Evolutionary conservation across 2,797 vertebrate species (phyloP).

Genomic region (Falco cherrug): DNA sequence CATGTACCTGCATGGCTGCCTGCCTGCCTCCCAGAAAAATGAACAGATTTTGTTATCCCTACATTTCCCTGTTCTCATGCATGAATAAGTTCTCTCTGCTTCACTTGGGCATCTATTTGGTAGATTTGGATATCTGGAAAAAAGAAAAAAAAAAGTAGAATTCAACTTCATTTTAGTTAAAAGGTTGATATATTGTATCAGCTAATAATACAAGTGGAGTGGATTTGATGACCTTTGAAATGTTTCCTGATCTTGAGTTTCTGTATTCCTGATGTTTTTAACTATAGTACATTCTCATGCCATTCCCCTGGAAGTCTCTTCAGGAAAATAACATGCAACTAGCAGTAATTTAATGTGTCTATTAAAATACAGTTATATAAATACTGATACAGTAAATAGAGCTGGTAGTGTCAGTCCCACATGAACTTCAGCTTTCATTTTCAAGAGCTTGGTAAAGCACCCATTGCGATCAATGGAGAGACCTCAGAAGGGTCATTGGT

Average conservation of each 20-base stretch:
- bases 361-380: neutral
- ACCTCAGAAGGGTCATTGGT: neutral
- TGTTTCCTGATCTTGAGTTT: neutral
- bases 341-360: neutral
- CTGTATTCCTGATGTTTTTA: neutral
- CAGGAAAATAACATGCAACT: neutral
- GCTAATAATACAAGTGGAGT: neutral
- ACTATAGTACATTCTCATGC: neutral
- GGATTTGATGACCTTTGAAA: neutral
- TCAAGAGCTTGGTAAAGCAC: neutral
- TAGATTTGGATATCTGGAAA: neutral
- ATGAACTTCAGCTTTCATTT: neutral
- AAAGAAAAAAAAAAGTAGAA: neutral
- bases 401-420: neutral
- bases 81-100: neutral
- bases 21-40: neutral
- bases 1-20: neutral
- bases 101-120: neutral
- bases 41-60: neutral
- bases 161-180: neutral
- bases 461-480: neutral
- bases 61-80: neutral
- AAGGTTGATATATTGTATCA: neutral
- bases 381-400: neutral
- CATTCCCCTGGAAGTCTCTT: neutral